phyloP scores from a whole-genome alignment of 2,113 vertebrate species.

The Anarrhichthys ocellatus region DNA sequence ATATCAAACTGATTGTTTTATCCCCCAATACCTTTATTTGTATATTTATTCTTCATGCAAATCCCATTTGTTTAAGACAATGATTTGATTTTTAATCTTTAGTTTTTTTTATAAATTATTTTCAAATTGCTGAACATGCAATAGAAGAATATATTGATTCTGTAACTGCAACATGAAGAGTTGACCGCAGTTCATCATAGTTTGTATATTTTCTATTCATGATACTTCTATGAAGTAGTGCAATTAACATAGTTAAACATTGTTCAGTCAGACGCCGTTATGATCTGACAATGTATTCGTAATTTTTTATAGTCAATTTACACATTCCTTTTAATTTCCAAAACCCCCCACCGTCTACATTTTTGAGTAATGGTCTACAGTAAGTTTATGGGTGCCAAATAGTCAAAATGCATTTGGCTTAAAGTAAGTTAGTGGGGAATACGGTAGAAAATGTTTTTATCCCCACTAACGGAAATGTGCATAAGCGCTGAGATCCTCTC shows the following conservation, averaged over 20 bases:
- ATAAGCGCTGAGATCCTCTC: conserved; percentile 7
- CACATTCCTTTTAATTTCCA: background rate
- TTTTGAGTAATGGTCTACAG: conserved; percentile 1
- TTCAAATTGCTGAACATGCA: conserved; percentile 44
- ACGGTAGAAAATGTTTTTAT: conserved; percentile 8
- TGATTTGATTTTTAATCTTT: conserved; percentile 5
- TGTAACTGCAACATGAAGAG: conserved; percentile 26
- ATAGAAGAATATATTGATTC: conserved; percentile 50
- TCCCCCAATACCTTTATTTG: background rate
- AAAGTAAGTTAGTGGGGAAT: conserved; percentile 3
- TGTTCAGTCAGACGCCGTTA: background rate
- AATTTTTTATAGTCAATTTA: conserved; percentile 19
- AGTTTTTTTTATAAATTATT: background rate
- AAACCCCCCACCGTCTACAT: background rate
- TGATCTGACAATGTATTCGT: conserved; percentile 17
- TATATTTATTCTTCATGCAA: background rate
- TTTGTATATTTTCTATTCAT: conserved; percentile 61
- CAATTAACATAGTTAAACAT: conserved; percentile 31
- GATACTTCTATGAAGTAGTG: conserved; percentile 74
- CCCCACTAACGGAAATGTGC: conserved; percentile 8
- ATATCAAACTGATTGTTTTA: conserved; percentile 9
- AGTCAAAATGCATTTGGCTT: background rate
- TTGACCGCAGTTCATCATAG: conserved; percentile 33
- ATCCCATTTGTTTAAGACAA: background rate
- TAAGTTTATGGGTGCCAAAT: conserved; percentile 30